phyloP scores from a whole-genome alignment of 2,888 invertebrate genomes.

The Mesoligia furuncula region DNA sequence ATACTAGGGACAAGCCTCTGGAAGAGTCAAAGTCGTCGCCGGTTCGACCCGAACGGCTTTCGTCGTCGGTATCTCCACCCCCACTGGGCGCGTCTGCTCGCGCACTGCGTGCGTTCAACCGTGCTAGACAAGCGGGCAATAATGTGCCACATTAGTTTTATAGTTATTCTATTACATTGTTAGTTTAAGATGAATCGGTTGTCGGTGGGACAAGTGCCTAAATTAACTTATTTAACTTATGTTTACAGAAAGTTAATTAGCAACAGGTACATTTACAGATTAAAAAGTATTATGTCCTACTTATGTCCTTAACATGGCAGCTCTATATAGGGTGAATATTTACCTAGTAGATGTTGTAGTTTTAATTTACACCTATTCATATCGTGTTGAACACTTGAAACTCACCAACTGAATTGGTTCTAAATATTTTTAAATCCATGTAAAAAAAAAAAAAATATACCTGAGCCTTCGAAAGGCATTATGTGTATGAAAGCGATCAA shows the following conservation, averaged over 20 bases:
- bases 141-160: no score
- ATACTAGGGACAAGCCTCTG: no score
- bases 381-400: neutral
- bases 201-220: neutral
- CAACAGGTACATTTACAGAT: neutral
- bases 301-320: neutral
- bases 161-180: no score
- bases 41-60: no score
- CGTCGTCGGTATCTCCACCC: no score
- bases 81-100: no score
- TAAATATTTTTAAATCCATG: neutral
- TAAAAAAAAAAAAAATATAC: neutral
- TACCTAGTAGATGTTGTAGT: neutral
- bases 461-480: conserved; percentile 74
- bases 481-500: conserved; percentile 83
- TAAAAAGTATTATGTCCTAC: neutral
- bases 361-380: neutral
- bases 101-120: no score
- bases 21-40: no score
- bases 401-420: neutral
- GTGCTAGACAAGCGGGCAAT: no score
- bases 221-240: no score
- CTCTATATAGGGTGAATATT: neutral
- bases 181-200: no score
- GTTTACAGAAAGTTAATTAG: no score